phyloP scores from a whole-genome alignment of 2,888 invertebrate species.

The Noctua pronuba region DNA sequence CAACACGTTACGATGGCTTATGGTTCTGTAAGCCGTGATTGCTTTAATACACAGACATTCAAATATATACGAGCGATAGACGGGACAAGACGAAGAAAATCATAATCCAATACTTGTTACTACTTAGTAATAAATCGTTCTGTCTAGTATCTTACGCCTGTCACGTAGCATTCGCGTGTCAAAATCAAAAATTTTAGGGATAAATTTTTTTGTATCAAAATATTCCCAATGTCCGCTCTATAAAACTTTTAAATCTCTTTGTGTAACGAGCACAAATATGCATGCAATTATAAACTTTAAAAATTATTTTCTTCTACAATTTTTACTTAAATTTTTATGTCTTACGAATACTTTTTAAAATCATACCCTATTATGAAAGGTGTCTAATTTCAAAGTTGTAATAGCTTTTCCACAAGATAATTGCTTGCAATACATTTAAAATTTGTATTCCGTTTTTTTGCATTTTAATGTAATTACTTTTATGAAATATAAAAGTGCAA shows the following conservation, averaged over 20 bases:
- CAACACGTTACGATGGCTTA: slow-evolving; percentile 4
- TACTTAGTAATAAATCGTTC: too few species aligned
- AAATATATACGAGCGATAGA: too few species aligned
- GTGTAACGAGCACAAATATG: background rate
- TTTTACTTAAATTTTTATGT: background rate
- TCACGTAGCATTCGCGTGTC: too few species aligned
- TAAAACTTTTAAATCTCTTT: too few species aligned
- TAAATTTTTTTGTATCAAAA: too few species aligned
- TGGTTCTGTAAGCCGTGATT: background rate
- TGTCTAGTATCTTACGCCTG: too few species aligned
- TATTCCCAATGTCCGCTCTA: too few species aligned
- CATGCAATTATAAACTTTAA: background rate
- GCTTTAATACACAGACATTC: slow-evolving; percentile 2
- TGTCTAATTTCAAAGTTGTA: background rate
- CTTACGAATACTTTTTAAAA: background rate
- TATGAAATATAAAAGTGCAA: too few species aligned
- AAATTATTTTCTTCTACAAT: background rate
- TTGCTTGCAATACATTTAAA: background rate
- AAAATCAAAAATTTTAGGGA: too few species aligned
- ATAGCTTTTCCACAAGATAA: background rate
- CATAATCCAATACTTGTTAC: too few species aligned
- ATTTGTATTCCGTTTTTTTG: background rate
- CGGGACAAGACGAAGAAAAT: too few species aligned
- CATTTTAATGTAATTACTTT: too few species aligned
- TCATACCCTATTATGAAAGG: background rate